A percentile compares a stretch with the other conserved stretches of the same genome.
phyloP scores from a whole-genome alignment of 2,113 vertebrate genomes.

The Sceloporus undulatus region DNA sequence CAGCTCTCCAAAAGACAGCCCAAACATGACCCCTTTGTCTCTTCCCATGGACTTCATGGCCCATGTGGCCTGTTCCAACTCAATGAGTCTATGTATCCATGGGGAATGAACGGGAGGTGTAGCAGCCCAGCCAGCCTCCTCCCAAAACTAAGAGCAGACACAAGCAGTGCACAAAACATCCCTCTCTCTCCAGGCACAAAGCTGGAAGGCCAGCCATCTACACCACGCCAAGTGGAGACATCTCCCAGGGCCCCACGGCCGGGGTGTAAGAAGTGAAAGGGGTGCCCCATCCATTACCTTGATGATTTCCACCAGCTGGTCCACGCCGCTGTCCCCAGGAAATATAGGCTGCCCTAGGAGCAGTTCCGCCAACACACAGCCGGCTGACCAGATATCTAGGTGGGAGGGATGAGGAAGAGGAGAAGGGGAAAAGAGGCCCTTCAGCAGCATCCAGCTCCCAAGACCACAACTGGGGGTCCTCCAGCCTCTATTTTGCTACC shows the following conservation, averaged over 20 bases:
- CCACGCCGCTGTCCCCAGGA: conserved; percentile 92
- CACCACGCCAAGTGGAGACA: no score
- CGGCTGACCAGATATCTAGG: conserved; percentile 92
- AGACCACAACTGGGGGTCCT: no score
- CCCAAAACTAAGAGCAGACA: not conserved
- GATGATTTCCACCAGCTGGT: conserved; percentile 96
- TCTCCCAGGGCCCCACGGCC: no score
- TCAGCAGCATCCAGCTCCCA: not conserved
- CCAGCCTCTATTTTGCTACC: not conserved
- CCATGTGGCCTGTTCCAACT: no score
- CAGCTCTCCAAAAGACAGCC: accelerated
- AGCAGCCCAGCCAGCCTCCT: not conserved
- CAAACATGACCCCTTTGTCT: not conserved
- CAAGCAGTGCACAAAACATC: not conserved
- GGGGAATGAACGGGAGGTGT: not conserved
- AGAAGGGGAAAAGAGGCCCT: not conserved
- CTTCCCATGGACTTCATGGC: not conserved
- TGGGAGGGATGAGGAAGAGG: no score
- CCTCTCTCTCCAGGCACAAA: no score
- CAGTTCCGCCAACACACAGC: conserved; percentile 91
- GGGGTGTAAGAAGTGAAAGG: not conserved
- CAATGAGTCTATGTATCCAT: not conserved
- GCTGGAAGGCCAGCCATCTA: no score
- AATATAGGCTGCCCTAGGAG: conserved; percentile 93
- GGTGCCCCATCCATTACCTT: conserved; percentile 79